Conservation (phyloP, 2,113 vertebrate genomes). For the Cyanocitta stelleri region DNA sequence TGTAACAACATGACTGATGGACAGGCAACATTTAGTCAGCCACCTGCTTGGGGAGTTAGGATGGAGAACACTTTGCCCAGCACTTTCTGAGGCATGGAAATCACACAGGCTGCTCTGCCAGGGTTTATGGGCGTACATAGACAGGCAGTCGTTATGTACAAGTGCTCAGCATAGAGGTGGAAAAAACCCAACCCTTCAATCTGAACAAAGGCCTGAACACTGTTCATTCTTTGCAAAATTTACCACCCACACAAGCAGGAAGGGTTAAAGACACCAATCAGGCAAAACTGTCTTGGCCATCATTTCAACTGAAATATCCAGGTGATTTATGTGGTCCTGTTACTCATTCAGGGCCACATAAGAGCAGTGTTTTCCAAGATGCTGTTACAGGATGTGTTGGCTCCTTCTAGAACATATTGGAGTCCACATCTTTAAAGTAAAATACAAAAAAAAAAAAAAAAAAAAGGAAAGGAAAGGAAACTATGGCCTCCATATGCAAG, state of each 20-base stretch:
- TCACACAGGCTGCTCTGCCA: not conserved
- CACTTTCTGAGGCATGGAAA: not conserved
- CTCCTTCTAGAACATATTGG: not conserved
- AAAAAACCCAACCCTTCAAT: not conserved
- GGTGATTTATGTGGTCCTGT: not conserved
- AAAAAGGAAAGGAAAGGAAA: not conserved
- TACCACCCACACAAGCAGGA: not conserved
- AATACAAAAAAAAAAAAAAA: not conserved
- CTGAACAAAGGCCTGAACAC: not conserved
- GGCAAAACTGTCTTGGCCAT: not conserved
- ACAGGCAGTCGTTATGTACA: not conserved
- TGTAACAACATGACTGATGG: not conserved
- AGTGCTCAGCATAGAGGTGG: not conserved
- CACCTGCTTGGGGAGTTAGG: not conserved
- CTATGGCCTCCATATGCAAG: not conserved
- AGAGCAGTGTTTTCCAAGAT: not conserved
- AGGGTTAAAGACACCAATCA: not conserved
- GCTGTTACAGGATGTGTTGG: not conserved
- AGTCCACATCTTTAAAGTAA: not conserved
- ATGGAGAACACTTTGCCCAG: not conserved
- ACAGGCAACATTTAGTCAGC: not conserved
- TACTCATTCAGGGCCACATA: not conserved
- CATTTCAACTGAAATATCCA: not conserved
- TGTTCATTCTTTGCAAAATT: not conserved
- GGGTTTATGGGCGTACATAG: not conserved